Percentiles rank a stretch among this genome's conserved stretches.
Evolutionary conservation across 2,888 invertebrate species (phyloP).

Genomic region (Dichetophora obliterata): DNA sequence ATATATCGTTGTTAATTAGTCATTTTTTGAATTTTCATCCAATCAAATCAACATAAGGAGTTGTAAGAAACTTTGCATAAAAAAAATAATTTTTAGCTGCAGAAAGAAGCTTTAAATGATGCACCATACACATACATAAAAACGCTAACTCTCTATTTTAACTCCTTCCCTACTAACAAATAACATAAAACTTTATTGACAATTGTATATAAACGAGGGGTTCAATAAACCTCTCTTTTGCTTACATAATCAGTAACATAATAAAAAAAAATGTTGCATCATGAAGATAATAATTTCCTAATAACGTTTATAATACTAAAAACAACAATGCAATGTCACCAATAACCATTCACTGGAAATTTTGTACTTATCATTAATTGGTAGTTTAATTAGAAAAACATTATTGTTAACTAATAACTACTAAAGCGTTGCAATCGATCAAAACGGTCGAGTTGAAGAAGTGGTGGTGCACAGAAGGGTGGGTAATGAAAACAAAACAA

Average conservation of each 20-base stretch:
- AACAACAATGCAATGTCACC: conserved; percentile 1
- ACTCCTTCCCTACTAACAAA: too few species aligned
- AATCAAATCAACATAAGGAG: too few species aligned
- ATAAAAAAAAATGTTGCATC: not conserved
- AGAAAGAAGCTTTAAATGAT: too few species aligned
- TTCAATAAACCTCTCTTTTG: not conserved
- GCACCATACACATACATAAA: too few species aligned
- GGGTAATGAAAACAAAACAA: not conserved
- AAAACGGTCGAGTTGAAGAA: not conserved
- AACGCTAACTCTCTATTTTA: too few species aligned
- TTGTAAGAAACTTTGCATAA: too few species aligned
- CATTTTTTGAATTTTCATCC: too few species aligned
- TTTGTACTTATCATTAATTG: not conserved
- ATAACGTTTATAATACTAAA: not conserved
- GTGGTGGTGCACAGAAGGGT: not conserved
- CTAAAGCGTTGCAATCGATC: not conserved
- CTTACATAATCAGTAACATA: not conserved
- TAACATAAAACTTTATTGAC: too few species aligned
- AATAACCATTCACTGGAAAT: conserved; percentile 15
- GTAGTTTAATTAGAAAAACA: not conserved
- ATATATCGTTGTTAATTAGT: too few species aligned
- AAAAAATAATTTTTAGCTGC: too few species aligned
- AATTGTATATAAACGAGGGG: too few species aligned
- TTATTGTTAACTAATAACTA: not conserved
- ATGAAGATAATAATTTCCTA: conserved; percentile 1